Percentiles rank a stretch among this genome's conserved stretches.
Evolutionary conservation across 2,797 vertebrate genomes (phyloP).

Genomic region (Gymnodraco acuticeps): DNA sequence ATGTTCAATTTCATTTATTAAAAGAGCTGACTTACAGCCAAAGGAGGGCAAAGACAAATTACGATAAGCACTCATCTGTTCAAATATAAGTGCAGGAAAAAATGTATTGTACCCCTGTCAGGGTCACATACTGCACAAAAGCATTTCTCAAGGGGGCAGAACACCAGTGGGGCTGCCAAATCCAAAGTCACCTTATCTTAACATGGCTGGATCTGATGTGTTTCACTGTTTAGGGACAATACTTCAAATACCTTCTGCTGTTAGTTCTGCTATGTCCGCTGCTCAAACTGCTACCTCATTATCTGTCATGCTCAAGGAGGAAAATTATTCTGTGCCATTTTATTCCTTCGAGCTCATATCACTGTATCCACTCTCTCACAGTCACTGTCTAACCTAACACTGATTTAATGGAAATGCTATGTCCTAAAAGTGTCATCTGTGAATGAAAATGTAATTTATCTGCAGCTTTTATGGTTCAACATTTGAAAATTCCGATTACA

Average conservation of each 20-base stretch:
- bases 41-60: constrained; percentile 37
- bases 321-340: constrained; percentile 23
- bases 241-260: constrained; percentile 26
- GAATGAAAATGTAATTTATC: constrained; percentile 10
- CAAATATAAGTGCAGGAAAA: constrained; percentile 18
- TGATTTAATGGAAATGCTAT: constrained; percentile 30
- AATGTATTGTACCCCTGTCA: constrained; percentile 11
- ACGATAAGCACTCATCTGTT: constrained; percentile 37
- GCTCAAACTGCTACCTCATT: constrained; percentile 19
- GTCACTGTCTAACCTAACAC: constrained; percentile 10
- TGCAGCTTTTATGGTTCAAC: constrained; percentile 22
- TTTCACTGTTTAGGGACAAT: constrained; percentile 39
- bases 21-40: constrained; percentile 11
- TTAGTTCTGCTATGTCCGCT: constrained; percentile 22
- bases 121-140: constrained; percentile 17
- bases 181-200: constrained; percentile 66
- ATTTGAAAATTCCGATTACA: constrained; percentile 16
- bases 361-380: neutral
- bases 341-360: neutral
- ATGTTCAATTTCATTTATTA: constrained; percentile 36
- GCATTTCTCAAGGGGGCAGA: constrained; percentile 38
- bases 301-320: constrained; percentile 40
- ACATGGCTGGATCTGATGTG: constrained; percentile 45
- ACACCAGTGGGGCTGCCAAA: constrained; percentile 47
- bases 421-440: constrained; percentile 10